These are phyloP conservation scores for Rhynchophorus ferrugineus DNA, from an alignment of 1,140 invertebrate genomes.

Conservation along the genomic window DNA sequence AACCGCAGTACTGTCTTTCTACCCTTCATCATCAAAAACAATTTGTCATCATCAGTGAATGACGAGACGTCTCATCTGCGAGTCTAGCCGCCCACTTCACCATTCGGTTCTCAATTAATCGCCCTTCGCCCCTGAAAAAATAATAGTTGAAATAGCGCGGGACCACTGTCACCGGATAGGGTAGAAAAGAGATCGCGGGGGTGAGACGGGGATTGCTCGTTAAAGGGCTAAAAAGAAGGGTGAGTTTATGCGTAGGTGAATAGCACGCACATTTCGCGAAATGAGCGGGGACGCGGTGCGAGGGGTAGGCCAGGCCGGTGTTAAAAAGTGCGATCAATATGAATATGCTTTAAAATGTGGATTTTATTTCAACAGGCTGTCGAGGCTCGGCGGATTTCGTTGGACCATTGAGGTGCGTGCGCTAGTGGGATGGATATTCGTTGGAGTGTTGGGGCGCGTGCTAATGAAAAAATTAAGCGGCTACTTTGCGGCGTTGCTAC, in stretches of 20 bases:
- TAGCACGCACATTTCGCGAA: constrained; percentile 30
- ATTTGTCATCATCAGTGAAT: too few relatives aligned
- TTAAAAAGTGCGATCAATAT: constrained; percentile 40
- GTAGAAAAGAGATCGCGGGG: not conserved
- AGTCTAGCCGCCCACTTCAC: constrained; percentile 24
- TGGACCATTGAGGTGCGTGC: constrained; percentile 11
- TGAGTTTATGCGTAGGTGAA: constrained; percentile 28
- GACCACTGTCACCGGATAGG: too few relatives aligned
- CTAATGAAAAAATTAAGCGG: too few relatives aligned
- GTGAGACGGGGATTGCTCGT: not conserved
- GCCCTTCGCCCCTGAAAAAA: constrained; percentile 19
- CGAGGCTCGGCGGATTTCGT: constrained; percentile 10
- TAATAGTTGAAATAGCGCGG: constrained; percentile 27
- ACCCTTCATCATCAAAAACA: too few relatives aligned
- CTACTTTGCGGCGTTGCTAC: too few relatives aligned
- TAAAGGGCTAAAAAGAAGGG: constrained; percentile 11
- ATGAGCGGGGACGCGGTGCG: constrained; percentile 20
- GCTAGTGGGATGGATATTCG: not conserved
- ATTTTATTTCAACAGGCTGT: constrained; percentile 38
- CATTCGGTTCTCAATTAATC: constrained; percentile 22
- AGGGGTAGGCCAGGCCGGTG: constrained; percentile 22
- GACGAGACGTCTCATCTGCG: too few relatives aligned
- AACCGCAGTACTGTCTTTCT: too few relatives aligned
- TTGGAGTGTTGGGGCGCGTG: too few relatives aligned
- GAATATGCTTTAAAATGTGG: constrained; percentile 40